Evolutionary conservation across 2,888 invertebrate species (phyloP).

Genomic region (Eupithecia tripunctaria): DNA sequence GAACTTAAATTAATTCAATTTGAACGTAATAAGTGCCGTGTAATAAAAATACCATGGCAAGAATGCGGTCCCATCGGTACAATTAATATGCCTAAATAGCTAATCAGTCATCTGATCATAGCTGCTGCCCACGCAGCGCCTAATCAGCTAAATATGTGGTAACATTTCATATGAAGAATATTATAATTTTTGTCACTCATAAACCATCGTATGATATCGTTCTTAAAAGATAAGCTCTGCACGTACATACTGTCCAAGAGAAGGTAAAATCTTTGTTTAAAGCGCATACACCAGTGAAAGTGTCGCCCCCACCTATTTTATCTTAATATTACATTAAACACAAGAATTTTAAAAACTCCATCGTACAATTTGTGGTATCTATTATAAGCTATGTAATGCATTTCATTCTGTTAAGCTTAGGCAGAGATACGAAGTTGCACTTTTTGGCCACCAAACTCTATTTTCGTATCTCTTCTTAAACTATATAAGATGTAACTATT

Average conservation of each 20-base stretch:
- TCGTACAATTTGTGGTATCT: too few species aligned
- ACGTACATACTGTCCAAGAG: neutral
- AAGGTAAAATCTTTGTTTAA: neutral
- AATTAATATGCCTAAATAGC: constrained; percentile 78
- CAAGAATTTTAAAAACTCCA: too few species aligned
- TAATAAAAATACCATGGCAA: constrained; percentile 62
- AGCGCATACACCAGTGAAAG: too few species aligned
- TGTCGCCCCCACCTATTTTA: too few species aligned
- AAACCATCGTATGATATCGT: neutral
- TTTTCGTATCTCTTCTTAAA: too few species aligned
- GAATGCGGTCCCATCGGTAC: constrained; percentile 68
- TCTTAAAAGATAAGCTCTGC: neutral
- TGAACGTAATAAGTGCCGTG: constrained; percentile 39
- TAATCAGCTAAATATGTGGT: constrained; percentile 38
- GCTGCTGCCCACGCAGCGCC: constrained; percentile 75
- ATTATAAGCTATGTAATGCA: too few species aligned
- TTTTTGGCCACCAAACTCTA: too few species aligned
- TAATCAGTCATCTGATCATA: constrained; percentile 81
- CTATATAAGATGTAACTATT: too few species aligned
- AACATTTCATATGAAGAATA: constrained; percentile 17
- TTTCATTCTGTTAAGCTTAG: too few species aligned
- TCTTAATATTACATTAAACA: too few species aligned
- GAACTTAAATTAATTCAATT: constrained; percentile 35
- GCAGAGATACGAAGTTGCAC: too few species aligned
- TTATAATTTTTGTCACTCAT: neutral